Base-by-base conservation (phyloP, 2,888 invertebrate genomes). In the Dynastes grantii region DNA sequence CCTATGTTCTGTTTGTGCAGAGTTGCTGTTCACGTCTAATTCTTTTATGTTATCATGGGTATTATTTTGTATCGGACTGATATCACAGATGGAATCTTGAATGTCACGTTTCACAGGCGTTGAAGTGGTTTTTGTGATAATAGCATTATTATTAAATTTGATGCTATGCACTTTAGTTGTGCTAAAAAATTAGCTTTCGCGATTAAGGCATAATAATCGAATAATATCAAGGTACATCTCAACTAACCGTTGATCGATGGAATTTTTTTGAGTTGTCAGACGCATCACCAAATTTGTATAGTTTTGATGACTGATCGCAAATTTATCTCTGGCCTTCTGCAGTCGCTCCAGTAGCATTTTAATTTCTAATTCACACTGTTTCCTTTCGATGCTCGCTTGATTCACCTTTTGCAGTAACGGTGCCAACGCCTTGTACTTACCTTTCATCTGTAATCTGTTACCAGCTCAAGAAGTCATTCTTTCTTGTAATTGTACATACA, bases 391-490 rank as follows among this genome's bases (percentile, higher is more conserved):
- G 78, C 85, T 86, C 5, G 87, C 85, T 65, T 85, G 84, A 76
- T 87, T 86, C 77, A 89, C 85, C 84, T 85, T 87, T 82, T 85
- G 84, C 79, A 88, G 84, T 77, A 88, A 83, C 49, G 88, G 88
- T 63, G 84, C 85, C 81, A 89, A 85, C 76, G 84, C 84, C 83
- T 85, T 85, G 86, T 89, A 89, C 86, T 87, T 88, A 84, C 88
- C 88, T 86, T 88, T 87, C 81, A 88, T 87, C 87, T 88, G 89
- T 83, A 88, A 88, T 84, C 88, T 89, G 82, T 83, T 71, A 78
- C 64, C 80, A 70, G 76, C 80, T 80, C 78, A 78, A 80, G 78
- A 78, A 78, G 78, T 68, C 63, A 71, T 65, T 76, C 63, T 76
- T 73, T 75, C 70, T 79, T 78, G 73, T 63, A 71, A 58, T 58